phyloP scores from a whole-genome alignment of 1,140 invertebrate genomes.

The Vollenhovia emeryi region DNA sequence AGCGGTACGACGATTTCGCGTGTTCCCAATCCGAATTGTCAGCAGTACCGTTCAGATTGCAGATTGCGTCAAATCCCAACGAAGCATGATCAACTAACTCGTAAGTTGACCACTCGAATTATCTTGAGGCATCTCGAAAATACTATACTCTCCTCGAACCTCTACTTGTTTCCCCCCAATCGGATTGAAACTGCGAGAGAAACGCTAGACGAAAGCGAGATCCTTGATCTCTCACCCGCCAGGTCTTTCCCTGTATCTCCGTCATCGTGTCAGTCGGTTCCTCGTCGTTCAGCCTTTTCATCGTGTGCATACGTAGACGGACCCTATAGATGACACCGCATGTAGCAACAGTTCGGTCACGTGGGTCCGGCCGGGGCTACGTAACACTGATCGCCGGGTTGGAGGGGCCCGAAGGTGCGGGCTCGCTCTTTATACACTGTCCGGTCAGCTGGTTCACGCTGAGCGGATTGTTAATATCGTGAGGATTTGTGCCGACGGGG shows the following conservation, averaged over 20 bases:
- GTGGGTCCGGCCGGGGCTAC: slow-evolving; percentile 86
- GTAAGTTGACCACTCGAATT: neutral
- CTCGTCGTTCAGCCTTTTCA: slow-evolving; percentile 43
- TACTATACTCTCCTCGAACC: neutral
- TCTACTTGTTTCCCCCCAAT: neutral
- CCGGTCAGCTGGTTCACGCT: slow-evolving; percentile 95
- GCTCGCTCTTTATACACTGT: slow-evolving; percentile 88
- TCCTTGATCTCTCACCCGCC: neutral
- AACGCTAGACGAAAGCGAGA: neutral
- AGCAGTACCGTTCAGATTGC: neutral
- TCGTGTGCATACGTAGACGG: slow-evolving; percentile 78
- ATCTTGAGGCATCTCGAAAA: neutral
- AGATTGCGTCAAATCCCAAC: neutral
- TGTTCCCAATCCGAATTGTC: neutral
- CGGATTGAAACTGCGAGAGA: neutral
- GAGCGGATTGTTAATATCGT: slow-evolving; percentile 95
- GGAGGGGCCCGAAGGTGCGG: slow-evolving; percentile 84
- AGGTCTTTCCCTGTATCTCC: neutral
- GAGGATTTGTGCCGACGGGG: slow-evolving; percentile 95
- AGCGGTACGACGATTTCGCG: neutral
- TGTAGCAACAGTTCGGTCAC: slow-evolving; percentile 82
- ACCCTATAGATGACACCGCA: slow-evolving; percentile 82
- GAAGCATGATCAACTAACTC: neutral
- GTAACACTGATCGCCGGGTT: slow-evolving; percentile 88
- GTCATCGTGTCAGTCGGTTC: neutral